These are phyloP conservation scores for Nomada ferruginata DNA, from an alignment of 2,888 invertebrate genomes.

Conservation along the genomic window DNA sequence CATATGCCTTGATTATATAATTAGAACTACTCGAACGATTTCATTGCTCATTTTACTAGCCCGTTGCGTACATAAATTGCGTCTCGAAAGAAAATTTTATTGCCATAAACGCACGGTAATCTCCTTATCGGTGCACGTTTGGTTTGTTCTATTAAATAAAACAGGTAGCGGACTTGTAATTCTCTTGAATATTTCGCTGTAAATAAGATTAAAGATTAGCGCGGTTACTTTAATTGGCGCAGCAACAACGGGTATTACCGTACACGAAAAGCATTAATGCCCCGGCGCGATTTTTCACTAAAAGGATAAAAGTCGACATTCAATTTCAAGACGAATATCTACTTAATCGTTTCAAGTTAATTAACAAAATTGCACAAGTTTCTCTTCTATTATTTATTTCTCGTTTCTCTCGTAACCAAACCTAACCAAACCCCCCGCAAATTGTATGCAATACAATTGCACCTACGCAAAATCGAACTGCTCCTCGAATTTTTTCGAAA, in stretches of 20 bases:
- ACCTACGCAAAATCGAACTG: too few relatives aligned
- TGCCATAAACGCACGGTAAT: neutral
- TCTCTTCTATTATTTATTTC: too few relatives aligned
- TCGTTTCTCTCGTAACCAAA: too few relatives aligned
- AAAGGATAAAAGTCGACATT: too few relatives aligned
- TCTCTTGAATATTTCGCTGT: neutral
- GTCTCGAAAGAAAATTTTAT: neutral
- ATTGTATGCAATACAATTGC: too few relatives aligned
- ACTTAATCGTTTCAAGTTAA: too few relatives aligned
- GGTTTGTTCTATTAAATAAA: neutral
- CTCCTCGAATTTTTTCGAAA: too few relatives aligned
- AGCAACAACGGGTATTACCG: neutral
- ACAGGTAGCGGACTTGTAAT: neutral
- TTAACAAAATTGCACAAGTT: too few relatives aligned
- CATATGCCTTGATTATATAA: neutral
- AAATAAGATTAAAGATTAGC: constrained; percentile 7
- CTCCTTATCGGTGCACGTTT: neutral
- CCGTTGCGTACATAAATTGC: neutral
- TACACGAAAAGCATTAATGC: neutral
- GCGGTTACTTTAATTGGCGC: constrained; percentile 4
- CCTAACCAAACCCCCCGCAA: neutral
- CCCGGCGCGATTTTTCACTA: too few relatives aligned
- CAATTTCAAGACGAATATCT: too few relatives aligned
- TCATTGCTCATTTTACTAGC: neutral
- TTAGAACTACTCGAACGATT: neutral